These are phyloP conservation scores for Tachysurus fulvidraco DNA, from an alignment of 2,113 vertebrate species.

Conservation along the genomic window DNA sequence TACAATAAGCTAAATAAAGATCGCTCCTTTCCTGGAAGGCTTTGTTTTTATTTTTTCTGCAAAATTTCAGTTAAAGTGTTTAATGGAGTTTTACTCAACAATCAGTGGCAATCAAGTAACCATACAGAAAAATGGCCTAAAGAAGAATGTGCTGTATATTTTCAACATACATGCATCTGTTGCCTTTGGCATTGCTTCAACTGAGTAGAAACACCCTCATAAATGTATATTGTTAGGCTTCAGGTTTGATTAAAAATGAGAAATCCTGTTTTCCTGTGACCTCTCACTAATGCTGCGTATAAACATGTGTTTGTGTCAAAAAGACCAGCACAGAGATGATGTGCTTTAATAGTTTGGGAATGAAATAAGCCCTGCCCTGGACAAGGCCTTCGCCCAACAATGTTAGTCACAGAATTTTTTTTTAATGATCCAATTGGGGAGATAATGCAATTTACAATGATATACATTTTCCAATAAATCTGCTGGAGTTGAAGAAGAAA, in stretches of 20 bases:
- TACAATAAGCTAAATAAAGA: not conserved
- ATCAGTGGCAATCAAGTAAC: too few relatives aligned
- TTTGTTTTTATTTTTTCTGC: not conserved
- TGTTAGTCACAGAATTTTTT: not conserved
- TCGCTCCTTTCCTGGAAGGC: not conserved
- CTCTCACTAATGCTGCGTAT: not conserved
- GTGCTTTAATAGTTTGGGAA: not conserved
- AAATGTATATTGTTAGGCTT: not conserved
- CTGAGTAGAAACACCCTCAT: not conserved
- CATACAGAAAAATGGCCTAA: not conserved
- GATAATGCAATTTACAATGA: not conserved
- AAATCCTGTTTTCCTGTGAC: not conserved
- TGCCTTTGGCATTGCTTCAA: not conserved
- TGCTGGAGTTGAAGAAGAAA: not conserved
- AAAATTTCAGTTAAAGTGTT: not conserved
- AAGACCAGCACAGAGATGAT: not conserved
- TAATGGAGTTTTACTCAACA: not conserved
- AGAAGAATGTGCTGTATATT: not conserved
- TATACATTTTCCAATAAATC: conserved; percentile 1
- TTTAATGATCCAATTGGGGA: not conserved
- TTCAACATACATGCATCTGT: not conserved
- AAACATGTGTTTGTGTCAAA: not conserved
- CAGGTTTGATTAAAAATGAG: not conserved
- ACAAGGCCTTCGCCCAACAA: not conserved
- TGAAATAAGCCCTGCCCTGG: not conserved